A percentile compares a stretch with the other conserved stretches of the same genome.
Evolutionary conservation across 2,797 vertebrate genomes (phyloP).

Genomic region (Sebastes minor): DNA sequence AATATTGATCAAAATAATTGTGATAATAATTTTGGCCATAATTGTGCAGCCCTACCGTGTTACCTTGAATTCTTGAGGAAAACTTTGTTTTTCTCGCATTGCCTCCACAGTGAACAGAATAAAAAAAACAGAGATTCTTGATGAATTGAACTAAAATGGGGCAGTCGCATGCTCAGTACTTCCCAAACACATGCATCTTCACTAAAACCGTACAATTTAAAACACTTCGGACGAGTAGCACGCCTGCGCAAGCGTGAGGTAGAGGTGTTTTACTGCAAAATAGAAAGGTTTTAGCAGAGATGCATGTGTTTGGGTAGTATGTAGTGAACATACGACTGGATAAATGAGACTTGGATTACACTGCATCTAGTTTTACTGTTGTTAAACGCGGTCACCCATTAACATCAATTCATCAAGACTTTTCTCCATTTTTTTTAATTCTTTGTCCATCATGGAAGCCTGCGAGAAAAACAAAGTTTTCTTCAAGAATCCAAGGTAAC

Average conservation of each 20-base stretch:
- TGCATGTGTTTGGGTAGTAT: not conserved
- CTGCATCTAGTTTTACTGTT: not conserved
- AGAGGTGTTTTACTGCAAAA: not conserved
- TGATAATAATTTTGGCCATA: rapidly evolving
- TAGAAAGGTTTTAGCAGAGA: not conserved
- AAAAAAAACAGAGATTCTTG: too few species aligned
- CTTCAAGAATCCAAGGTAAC: not conserved
- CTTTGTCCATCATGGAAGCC: not conserved
- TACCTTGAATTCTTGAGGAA: too few species aligned
- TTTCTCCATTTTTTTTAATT: not conserved
- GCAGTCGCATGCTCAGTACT: too few species aligned
- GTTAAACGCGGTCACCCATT: not conserved
- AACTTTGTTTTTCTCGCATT: too few species aligned
- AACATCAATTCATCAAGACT: not conserved
- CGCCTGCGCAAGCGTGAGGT: not conserved
- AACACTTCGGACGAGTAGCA: too few species aligned
- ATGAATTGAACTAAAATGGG: rapidly evolving
- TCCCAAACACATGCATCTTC: too few species aligned
- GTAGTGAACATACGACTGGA: too few species aligned
- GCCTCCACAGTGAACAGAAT: too few species aligned
- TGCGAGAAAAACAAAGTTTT: not conserved
- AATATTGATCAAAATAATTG: too few species aligned
- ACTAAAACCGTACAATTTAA: too few species aligned
- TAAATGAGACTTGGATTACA: too few species aligned
- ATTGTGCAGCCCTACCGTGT: too few species aligned